Base-by-base conservation (phyloP, 1,140 invertebrate species). In the Ctenoplectra terminalis region DNA sequence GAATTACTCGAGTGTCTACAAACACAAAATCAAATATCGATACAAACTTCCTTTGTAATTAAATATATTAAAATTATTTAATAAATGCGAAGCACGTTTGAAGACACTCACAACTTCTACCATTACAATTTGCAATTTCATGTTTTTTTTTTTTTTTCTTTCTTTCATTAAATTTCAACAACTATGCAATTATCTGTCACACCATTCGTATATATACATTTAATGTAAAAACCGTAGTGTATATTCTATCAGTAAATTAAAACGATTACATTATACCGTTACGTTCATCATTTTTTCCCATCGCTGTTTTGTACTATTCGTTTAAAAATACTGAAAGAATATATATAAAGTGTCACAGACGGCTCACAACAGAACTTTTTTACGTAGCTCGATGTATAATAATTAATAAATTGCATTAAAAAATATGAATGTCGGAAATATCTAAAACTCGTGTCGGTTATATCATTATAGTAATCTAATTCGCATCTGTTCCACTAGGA, bases 371-470 rank as follows among this genome's bases (percentile, higher is more conserved):
- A 80, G 50, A 87, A 87, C 37, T 26, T 34, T 71, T 60, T 40
- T 64, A 71, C 60, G 50, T 54, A 85, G 76, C 75, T 88, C 78
- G 71, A 88, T 86, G 74, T 82, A 81, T 46, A 83, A 81, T 46
- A 83, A 79, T 87, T 56, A 83, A 86, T 88, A 84, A 85, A 80
- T 82, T 64, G 56, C 75, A 26, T 85, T 89, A 89, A 87, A 92
- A 92, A 93, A 92, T 91, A 93, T 90, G 87, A 87, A 92, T 90
- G 87, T 88, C 87, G 56, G 83, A 88, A 79, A 85, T 90, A 90
- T 88, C 81, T 91, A 87, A 84, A 90, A 87, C 84, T 91, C 78
- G 84, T 82, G 81, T 69, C 84, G 73, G 82, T 82, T 83, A 86
- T 90, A 88, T 85, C 63, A 77, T 91, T 84, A 87, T 80, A 86